Percentiles rank a stretch among this genome's conserved stretches.
These are phyloP conservation scores for Sericinus montela DNA, from an alignment of 2,888 invertebrate genomes.

Conservation along the genomic window DNA sequence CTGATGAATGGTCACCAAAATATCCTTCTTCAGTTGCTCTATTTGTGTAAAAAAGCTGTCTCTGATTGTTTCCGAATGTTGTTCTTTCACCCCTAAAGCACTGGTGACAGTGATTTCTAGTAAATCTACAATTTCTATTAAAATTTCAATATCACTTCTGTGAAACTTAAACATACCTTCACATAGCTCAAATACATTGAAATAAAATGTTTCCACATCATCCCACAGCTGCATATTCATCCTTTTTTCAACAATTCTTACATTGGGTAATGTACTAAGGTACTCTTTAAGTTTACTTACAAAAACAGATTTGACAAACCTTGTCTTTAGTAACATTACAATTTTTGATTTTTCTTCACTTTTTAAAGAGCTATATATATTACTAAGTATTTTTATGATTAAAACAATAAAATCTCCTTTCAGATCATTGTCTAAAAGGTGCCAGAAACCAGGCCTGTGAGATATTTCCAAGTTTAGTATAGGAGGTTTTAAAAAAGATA, in stretches of 20 bases:
- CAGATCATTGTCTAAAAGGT: conserved; percentile 56
- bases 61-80: conserved; percentile 62
- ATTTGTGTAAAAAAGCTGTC: conserved; percentile 60
- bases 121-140: conserved; percentile 42
- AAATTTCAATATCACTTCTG: conserved; percentile 35
- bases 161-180: conserved; percentile 51
- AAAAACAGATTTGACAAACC: conserved; percentile 53
- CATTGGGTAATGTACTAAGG: conserved; percentile 45
- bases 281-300: conserved; percentile 49
- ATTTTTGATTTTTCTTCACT: conserved; percentile 53
- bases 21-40: conserved; percentile 35
- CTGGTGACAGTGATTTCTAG: conserved; percentile 49
- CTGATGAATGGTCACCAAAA: conserved; percentile 35
- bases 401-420: conserved; percentile 70
- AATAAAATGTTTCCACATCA: conserved; percentile 57
- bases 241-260: conserved; percentile 56
- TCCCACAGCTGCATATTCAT: conserved; percentile 64
- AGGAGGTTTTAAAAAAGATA: conserved; percentile 56
- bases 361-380: conserved; percentile 52
- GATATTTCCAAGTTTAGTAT: conserved; percentile 60
- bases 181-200: conserved; percentile 45
- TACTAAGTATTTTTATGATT: conserved; percentile 61
- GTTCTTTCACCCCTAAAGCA: conserved; percentile 49
- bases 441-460: conserved; percentile 65
- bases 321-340: conserved; percentile 41